Conservation (phyloP, 2,113 vertebrate species). For the Pterocles orientalis region DNA sequence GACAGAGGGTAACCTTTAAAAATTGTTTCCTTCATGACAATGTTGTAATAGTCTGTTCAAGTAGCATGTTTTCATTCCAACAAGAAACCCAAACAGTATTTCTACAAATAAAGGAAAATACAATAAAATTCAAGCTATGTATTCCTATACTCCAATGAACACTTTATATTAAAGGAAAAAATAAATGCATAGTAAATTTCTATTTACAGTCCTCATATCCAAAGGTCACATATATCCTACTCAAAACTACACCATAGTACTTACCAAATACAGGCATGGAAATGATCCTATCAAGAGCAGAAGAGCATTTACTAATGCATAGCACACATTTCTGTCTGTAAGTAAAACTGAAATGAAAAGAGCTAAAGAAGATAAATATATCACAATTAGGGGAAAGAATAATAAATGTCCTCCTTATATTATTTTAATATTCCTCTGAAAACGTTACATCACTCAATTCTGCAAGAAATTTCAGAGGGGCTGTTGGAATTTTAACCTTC, state of each 20-base stretch:
- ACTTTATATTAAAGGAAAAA: not conserved
- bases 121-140: not conserved
- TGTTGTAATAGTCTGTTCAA: not conserved
- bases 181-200: not conserved
- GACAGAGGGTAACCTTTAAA: not conserved
- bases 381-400: not conserved
- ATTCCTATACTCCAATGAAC: not conserved
- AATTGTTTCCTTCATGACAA: not conserved
- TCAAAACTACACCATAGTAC: not conserved
- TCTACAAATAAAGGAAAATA: not conserved
- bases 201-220: not conserved
- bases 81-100: not conserved
- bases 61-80: not conserved
- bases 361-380: not conserved
- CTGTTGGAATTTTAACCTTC: not conserved
- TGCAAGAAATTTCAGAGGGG: not conserved
- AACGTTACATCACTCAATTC: not conserved
- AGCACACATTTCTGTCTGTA: not conserved
- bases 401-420: not conserved
- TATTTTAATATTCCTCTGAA: not conserved
- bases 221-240: not conserved
- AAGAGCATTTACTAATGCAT: not conserved
- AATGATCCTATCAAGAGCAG: not conserved
- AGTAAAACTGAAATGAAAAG: not conserved
- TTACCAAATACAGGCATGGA: not conserved